Base-by-base conservation (phyloP, 1,140 invertebrate species). In the Musca domestica region DNA sequence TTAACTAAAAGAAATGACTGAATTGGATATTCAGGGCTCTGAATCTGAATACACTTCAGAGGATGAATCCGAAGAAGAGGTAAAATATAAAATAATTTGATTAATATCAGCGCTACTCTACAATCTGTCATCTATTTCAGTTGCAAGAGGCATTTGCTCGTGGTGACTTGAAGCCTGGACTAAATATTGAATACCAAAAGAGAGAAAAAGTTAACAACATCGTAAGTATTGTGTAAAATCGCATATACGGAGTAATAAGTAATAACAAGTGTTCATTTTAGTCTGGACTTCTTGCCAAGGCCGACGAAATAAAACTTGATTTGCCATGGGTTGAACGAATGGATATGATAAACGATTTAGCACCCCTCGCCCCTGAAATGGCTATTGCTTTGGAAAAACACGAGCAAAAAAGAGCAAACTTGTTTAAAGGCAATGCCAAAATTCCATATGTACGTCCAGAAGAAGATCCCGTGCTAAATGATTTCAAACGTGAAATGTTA, bases 401-500 rank as follows among this genome's bases (percentile, higher is more conserved):
- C 69, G 87, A 91, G 79, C 84, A 89, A 63, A 86, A 87, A 73
- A 85, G 88, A 47, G 85, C 87, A 58, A 91, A 86, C 75, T 85
- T 88, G 70, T 74, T 88, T 12, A 85, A 89, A 76, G 91, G 90
- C 52, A 90, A 88, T 71, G 88, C 86, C 73, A 91, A 91, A 71
- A 83, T 89, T 51, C 84, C 86, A 30, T 84, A 88, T 64, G 88
- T 87, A 70, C 82, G 87, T 6, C 85, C 88, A 1, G 84, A 85
- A 2, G 88, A 92, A 63, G 93, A 95, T 83, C 89, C 90, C 2
- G 89, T 94, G 0, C 78, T 96, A n/a, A 94, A 97, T 86, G 95
- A 98, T 80, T 97, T 98, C 75, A 91, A 92, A 78, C 85, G 95
- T 49, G 96, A 98, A 84, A 93, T 93, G 71, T 84, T 89, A 70